Base-by-base conservation (phyloP, 2,888 invertebrate genomes). In the Linnaemya vulpina region DNA sequence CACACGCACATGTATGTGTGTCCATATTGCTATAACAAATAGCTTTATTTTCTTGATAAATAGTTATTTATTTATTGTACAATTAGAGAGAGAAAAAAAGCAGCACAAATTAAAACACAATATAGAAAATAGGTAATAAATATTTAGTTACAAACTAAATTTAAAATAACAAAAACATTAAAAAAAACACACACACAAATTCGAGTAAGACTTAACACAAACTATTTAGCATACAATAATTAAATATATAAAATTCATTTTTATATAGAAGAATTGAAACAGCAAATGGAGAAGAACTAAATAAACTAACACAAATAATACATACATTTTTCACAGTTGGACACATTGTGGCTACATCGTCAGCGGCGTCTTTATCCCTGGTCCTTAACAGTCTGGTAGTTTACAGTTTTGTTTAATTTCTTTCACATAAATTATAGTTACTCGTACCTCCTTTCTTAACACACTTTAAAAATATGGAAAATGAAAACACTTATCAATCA, bases 311-410 rank as follows among this genome's bases (percentile, higher is more conserved):
- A 76, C 65, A 76, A 87, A 79, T 86, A 87, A 73, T 75, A 86
- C 80, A 76, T 70, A 80, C 68, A 86, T 84, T 87, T 76, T 73
- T 77, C 84, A 86, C 86, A 87, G 86, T 89, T 89, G 89, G 92
- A 91, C 91, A 91, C 91, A 89, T 89, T 92, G 89, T 92, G 92
- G 91, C 90, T 92, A 88, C 92, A 91, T 87, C 89, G 91, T 87
- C 90, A 90, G 88, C 89, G 89, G 88, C 89, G 90, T 89, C 91
- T 90, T 76, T 92, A 90, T 90, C 92, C 92, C 86, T 92, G 92
- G 91, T 92, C 92, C 88, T 89, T 92, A 86, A 92, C 92, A 90
- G 92, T 92, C 89, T 92, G 91, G 91, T 92, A 92, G 89, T 82
- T 82, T 82, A 85, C 43, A 63, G 46, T 76, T 65, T 80, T 82